Percentiles rank a stretch among this genome's conserved stretches.
Evolutionary conservation across 1,140 invertebrate genomes (phyloP).

Genomic region (Cyrtorhinus lividipennis): DNA sequence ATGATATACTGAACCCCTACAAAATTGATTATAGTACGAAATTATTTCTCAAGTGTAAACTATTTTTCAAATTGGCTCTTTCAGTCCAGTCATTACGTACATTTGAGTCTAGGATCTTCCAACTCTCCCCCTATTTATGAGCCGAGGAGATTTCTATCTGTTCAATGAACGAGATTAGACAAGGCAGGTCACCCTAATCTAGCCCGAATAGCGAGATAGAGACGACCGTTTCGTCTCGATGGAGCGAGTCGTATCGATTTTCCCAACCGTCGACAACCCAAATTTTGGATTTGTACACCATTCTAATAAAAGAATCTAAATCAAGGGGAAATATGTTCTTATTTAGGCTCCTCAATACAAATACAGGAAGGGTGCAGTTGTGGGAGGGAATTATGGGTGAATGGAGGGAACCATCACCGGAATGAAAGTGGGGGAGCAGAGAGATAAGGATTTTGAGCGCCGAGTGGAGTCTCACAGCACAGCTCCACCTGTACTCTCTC

Average conservation of each 20-base stretch:
- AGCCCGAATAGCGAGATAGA: background rate
- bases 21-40: too few species aligned
- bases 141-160: background rate
- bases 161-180: background rate
- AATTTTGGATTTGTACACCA: background rate
- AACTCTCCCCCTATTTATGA: too few species aligned
- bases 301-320: too few species aligned
- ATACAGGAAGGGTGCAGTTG: background rate
- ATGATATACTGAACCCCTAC: too few species aligned
- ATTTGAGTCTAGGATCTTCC: too few species aligned
- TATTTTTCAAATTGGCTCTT: too few species aligned
- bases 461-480: conserved; percentile 8
- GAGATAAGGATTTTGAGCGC: conserved; percentile 18
- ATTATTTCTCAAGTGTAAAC: too few species aligned
- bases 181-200: conserved; percentile 2
- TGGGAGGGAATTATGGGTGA: background rate
- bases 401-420: conserved; percentile 1
- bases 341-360: background rate
- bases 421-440: conserved; percentile 2
- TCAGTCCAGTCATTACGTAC: too few species aligned
- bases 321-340: too few species aligned
- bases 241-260: background rate
- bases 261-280: background rate
- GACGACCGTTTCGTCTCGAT: background rate
- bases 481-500: conserved; percentile 14